These are phyloP conservation scores for Drosophila pachea DNA, from an alignment of 1,140 invertebrate genomes.

Conservation along the genomic window DNA sequence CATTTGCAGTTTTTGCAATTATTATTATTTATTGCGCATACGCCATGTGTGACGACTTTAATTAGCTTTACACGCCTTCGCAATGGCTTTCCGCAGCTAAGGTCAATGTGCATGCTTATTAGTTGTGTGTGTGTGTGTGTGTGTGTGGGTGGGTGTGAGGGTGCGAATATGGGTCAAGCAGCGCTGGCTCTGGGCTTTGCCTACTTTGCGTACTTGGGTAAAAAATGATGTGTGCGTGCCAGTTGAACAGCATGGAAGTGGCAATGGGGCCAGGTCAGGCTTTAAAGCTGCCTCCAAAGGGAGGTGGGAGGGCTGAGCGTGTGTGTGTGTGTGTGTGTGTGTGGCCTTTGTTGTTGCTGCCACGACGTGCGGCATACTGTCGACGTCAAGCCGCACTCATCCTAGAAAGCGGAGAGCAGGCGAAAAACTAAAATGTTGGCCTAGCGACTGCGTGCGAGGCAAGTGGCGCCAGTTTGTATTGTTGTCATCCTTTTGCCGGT, in stretches of 20 bases:
- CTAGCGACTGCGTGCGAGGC: conserved; percentile 68
- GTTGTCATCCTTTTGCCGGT: conserved; percentile 61
- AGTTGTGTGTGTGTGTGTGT: conserved; percentile 11
- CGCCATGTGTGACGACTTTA: conserved; percentile 36
- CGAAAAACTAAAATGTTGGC: conserved; percentile 55
- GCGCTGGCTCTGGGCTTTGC: conserved; percentile 7
- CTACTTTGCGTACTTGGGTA: conserved; percentile 36
- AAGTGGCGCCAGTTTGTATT: conserved; percentile 75
- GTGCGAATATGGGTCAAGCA: conserved; percentile 30
- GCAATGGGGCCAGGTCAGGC: conserved; percentile 43
- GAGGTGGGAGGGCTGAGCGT: no score
- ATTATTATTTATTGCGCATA: conserved; percentile 16
- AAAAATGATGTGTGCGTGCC: conserved; percentile 64
- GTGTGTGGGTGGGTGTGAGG: background rate
- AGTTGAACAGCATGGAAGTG: conserved; percentile 9
- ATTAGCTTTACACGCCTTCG: conserved; percentile 44
- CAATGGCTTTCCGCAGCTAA: background rate
- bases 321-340: background rate
- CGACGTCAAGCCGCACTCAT: conserved; percentile 45
- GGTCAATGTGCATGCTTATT: conserved; percentile 36
- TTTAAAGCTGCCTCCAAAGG: conserved; percentile 44
- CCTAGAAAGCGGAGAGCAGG: conserved; percentile 23
- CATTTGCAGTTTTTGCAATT: conserved; percentile 15
- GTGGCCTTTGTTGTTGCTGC: conserved; percentile 8
- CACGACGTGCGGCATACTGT: conserved; percentile 57